Base-by-base conservation (phyloP, 64 coral and sea anemone genomes). In the Montipora capricornis region DNA sequence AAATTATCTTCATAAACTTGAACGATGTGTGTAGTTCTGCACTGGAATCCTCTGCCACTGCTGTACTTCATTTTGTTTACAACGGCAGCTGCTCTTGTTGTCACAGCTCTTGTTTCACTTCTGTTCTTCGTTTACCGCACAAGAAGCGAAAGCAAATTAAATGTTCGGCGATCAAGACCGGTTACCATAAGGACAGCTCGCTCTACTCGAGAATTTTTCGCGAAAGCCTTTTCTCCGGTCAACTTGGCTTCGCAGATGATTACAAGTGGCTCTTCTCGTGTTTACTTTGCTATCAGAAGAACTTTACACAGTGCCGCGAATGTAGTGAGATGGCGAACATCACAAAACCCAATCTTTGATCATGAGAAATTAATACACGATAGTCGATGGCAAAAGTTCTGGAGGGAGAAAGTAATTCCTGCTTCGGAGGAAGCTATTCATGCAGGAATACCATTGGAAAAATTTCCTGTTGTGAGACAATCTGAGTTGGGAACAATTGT, bases 351-450 rank as follows among this genome's bases (percentile, higher is more conserved):
- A 5, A 24, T 47, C 48, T 95, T 95, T 74, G 93, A 95, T 52
- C 96, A 98, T 26, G 84, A 95, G 0, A 57, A 92, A 68, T 75
- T 98, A 60, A 74, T 94, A 74, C 93, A 89, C 20, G 73, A 79
- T 58, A 83, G 75, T 47, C 93, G 93, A n/a, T 98, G 96, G 96
- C 79, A 98, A 73, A 95, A 75, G 85, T 98, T 98, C 75, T 92
- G 93, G 89, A 95, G 89, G 74, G 96, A 98, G 88, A 87, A 84
- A 92, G 96, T 95, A 81, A 93, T 98, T 89, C 96, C 96, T 44
- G 96, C 89, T 48, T 64, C 91, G 76, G 88, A 90, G 22, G 93
- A 98, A 47, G 88, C 91, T 61, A 68, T 92, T 51, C 93, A 81
- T 2, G 91, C 93, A 13, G 93, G 77, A 74, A 98, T 98, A 46